Conservation (phyloP, 2,888 invertebrate genomes). For the Habroteleia sp. region DNA sequence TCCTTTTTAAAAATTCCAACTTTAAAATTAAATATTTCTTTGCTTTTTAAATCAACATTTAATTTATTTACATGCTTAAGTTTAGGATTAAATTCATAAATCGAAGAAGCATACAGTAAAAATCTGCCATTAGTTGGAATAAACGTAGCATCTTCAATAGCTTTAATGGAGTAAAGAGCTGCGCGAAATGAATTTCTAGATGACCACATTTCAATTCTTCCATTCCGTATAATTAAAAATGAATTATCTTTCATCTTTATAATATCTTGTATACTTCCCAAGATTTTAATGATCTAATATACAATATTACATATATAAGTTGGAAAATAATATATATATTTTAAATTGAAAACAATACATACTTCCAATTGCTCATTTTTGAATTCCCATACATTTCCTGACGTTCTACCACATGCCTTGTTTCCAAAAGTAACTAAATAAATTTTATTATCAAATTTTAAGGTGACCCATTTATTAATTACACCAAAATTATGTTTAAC, state of each 20-base stretch:
- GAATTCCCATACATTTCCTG: conserved; percentile 81
- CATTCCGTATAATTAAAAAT: conserved; percentile 62
- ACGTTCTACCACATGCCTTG: conserved; percentile 71
- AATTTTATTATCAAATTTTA: conserved; percentile 73
- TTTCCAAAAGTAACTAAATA: conserved; percentile 78
- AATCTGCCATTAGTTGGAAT: conserved; percentile 13
- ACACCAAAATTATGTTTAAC: conserved; percentile 80
- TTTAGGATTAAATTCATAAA: conserved; percentile 18
- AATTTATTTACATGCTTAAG: background rate
- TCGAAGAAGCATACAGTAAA: background rate
- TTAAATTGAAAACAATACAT: too few relatives aligned
- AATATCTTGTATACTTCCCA: conserved; percentile 67
- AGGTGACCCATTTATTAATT: conserved; percentile 80
- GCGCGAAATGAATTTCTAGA: conserved; percentile 39
- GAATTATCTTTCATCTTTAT: conserved; percentile 62
- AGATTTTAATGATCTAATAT: conserved; percentile 68
- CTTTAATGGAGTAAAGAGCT: background rate
- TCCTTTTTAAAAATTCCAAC: conserved; percentile 69
- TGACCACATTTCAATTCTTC: conserved; percentile 62
- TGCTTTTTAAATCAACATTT: conserved; percentile 32
- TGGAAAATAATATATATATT: conserved; percentile 70
- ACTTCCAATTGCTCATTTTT: conserved; percentile 62
- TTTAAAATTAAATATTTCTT: conserved; percentile 64
- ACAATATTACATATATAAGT: too few relatives aligned
- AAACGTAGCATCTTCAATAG: background rate